A percentile compares a stretch with the other conserved stretches of the same genome.
Conservation (phyloP, 2,113 vertebrate genomes). For the Eulemur macaco region DNA sequence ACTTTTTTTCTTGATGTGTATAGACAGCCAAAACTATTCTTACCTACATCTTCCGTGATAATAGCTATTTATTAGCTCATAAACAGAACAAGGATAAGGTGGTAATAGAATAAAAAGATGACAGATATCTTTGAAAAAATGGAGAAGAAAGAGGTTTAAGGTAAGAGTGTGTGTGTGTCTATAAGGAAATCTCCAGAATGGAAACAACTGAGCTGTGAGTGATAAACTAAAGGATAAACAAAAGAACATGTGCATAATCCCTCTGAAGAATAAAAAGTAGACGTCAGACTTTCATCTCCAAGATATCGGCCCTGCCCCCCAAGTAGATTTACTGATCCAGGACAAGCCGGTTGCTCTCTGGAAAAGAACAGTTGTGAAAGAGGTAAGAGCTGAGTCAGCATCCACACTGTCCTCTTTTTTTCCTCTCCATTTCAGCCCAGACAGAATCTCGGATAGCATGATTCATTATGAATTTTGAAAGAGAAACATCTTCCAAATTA, state of each 20-base stretch:
- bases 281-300: fast-evolving
- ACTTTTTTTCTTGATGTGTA: not conserved
- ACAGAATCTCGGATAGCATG: not conserved
- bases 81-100: not conserved
- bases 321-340: not conserved
- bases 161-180: not conserved
- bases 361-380: not conserved
- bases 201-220: not conserved
- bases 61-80: not conserved
- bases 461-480: not conserved
- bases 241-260: not conserved
- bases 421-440: not conserved
- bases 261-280: not conserved
- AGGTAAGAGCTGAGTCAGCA: too few relatives aligned
- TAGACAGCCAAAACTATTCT: not conserved
- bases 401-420: not conserved
- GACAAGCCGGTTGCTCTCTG: not conserved
- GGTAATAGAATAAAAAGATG: not conserved
- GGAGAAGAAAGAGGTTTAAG: not conserved
- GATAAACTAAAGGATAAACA: not conserved
- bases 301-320: not conserved
- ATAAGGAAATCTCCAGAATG: not conserved
- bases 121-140: not conserved
- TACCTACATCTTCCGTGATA: not conserved
- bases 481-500: not conserved